phyloP scores from a whole-genome alignment of 2,113 vertebrate genomes.

The Calidris pygmaea region DNA sequence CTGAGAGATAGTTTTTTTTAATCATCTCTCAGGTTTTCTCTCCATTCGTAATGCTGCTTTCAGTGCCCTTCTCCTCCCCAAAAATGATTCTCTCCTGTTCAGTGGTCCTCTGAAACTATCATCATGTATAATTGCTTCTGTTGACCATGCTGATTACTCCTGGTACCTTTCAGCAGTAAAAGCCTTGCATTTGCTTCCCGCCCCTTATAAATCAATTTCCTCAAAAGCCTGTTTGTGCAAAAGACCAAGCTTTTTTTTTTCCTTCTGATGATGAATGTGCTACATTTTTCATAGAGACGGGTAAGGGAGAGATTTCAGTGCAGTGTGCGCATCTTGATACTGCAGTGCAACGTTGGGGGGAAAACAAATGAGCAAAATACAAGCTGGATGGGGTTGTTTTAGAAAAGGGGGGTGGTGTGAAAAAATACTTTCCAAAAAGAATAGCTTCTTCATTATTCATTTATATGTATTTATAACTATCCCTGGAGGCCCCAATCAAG shows the following conservation, averaged over 20 bases:
- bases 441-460: not conserved
- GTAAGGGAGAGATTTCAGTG: slow-evolving; percentile 39
- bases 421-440: not conserved
- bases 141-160: slow-evolving; percentile 61
- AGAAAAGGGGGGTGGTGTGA: not conserved
- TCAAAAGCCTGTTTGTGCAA: slow-evolving; percentile 64
- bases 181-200: slow-evolving; percentile 42
- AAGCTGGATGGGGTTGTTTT: not conserved
- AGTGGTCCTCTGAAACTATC: slow-evolving; percentile 12
- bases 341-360: not conserved
- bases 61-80: slow-evolving; percentile 3
- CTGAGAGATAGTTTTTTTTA: not conserved
- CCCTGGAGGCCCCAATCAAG: not conserved
- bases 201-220: slow-evolving; percentile 69
- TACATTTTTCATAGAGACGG: slow-evolving; percentile 54
- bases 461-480: not conserved
- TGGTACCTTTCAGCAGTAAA: slow-evolving; percentile 57
- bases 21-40: not conserved
- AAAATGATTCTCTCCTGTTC: not conserved
- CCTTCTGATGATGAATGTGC: slow-evolving; percentile 48
- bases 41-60: not conserved
- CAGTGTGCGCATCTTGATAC: not conserved
- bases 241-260: slow-evolving; percentile 6
- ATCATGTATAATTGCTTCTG: slow-evolving; percentile 59
- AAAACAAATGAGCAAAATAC: slow-evolving; percentile 56